phyloP scores from a whole-genome alignment of 2,113 vertebrate genomes.

The Pelvicachromis taeniatus region DNA sequence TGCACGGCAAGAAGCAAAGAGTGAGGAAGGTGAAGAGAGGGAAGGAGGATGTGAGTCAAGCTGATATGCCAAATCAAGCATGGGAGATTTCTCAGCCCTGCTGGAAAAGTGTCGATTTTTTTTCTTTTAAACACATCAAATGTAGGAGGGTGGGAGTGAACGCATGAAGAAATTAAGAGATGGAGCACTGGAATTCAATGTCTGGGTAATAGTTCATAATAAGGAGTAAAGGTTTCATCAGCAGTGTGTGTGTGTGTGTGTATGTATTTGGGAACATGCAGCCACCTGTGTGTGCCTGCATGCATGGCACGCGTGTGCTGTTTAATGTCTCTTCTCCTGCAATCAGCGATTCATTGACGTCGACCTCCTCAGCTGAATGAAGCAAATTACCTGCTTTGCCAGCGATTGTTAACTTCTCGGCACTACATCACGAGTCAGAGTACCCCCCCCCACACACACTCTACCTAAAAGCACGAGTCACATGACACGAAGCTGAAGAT shows the following conservation, averaged over 20 bases:
- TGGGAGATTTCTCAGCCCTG: not conserved
- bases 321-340: conserved; percentile 24
- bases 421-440: not conserved
- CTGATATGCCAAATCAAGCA: conserved; percentile 37
- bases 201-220: conserved; percentile 12
- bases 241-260: not conserved
- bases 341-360: conserved; percentile 48
- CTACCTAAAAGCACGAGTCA: not conserved
- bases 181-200: not conserved
- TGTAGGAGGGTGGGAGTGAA: not conserved
- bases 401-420: not conserved
- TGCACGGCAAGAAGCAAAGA: not conserved
- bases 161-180: not conserved
- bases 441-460: not conserved
- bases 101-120: not conserved
- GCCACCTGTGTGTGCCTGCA: not conserved
- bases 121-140: not conserved
- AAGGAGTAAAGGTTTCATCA: conserved; percentile 31
- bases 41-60: not conserved
- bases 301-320: not conserved
- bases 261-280: not conserved
- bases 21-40: not conserved
- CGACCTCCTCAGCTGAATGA: conserved; percentile 24
- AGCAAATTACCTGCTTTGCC: conserved; percentile 29
- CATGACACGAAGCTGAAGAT: not conserved